A percentile compares a stretch with the other conserved stretches of the same genome.
phyloP scores from a whole-genome alignment of 2,888 invertebrate species.

The Drosophila atroscutellata region DNA sequence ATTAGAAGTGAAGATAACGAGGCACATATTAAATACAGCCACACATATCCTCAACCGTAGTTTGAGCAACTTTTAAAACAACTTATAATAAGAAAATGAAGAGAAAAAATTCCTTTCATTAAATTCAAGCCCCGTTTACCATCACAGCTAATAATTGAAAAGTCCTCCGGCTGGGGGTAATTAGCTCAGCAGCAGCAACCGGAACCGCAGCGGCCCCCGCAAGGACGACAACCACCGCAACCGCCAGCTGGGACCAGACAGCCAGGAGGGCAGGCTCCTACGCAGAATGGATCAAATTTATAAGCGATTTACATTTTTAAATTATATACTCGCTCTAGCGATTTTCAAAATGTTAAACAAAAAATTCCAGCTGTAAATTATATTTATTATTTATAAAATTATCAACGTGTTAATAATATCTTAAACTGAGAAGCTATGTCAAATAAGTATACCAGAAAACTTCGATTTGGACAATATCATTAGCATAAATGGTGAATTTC shows the following conservation, averaged over 20 bases:
- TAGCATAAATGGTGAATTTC: neutral
- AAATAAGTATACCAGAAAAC: neutral
- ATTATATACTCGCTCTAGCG: neutral
- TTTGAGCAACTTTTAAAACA: neutral
- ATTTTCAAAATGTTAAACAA: neutral
- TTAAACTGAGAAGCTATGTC: neutral
- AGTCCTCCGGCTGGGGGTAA: neutral
- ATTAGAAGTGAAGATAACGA: neutral
- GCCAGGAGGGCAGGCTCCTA: constrained; percentile 68
- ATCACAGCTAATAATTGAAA: neutral
- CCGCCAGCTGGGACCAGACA: constrained; percentile 30
- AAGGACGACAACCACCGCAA: constrained; percentile 14
- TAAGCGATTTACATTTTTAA: constrained; percentile 49
- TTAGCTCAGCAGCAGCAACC: constrained; percentile 17
- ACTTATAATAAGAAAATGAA: neutral
- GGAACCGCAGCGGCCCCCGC: constrained; percentile 21
- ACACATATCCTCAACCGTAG: constrained; percentile 17
- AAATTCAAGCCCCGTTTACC: neutral
- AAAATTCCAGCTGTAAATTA: too few relatives aligned
- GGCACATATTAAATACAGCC: constrained; percentile 6
- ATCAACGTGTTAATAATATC: neutral
- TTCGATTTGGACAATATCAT: neutral
- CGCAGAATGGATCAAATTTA: constrained; percentile 63
- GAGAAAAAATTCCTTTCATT: neutral
- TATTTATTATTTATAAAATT: too few relatives aligned